A percentile compares a stretch with the other conserved stretches of the same genome.
Evolutionary conservation across 2,113 vertebrate species (phyloP).

Genomic region (Edolisoma coerulescens): DNA sequence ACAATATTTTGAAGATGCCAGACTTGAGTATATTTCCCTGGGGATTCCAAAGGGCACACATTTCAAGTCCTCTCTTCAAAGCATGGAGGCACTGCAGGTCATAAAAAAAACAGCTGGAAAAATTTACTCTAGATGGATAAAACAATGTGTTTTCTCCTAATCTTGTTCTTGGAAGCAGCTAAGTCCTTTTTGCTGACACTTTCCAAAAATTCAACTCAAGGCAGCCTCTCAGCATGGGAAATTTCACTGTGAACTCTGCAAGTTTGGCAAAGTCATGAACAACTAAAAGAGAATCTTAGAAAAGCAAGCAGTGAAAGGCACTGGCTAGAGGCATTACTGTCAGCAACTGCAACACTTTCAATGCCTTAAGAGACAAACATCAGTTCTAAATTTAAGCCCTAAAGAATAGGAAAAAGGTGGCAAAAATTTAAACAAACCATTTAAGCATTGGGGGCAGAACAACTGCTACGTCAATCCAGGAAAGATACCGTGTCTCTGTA

Average conservation of each 20-base stretch:
- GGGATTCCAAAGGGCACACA: not conserved
- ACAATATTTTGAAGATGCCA: not conserved
- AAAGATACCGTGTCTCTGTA: not conserved
- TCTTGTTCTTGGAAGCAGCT: conserved; percentile 54
- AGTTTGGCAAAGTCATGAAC: conserved; percentile 41
- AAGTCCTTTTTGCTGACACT: conserved; percentile 50
- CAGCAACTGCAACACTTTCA: not conserved
- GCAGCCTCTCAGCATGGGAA: conserved; percentile 57
- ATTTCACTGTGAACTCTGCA: conserved; percentile 16
- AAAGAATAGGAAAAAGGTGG: not conserved
- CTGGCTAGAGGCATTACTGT: not conserved
- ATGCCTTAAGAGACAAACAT: not conserved
- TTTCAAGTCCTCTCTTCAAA: conserved; percentile 24
- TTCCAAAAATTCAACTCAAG: conserved; percentile 14
- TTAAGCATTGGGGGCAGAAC: not conserved
- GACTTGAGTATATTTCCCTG: not conserved
- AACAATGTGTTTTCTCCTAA: conserved; percentile 53
- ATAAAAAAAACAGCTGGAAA: conserved; percentile 34
- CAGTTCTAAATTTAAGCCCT: not conserved
- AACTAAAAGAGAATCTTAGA: not conserved
- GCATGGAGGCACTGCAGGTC: not conserved
- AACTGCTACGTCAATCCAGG: not conserved
- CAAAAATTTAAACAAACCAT: not conserved
- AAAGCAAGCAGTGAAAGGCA: conserved; percentile 21
- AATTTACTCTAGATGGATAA: conserved; percentile 21